Conservation (phyloP, 2,113 vertebrate species). For the Lanius collurio region DNA sequence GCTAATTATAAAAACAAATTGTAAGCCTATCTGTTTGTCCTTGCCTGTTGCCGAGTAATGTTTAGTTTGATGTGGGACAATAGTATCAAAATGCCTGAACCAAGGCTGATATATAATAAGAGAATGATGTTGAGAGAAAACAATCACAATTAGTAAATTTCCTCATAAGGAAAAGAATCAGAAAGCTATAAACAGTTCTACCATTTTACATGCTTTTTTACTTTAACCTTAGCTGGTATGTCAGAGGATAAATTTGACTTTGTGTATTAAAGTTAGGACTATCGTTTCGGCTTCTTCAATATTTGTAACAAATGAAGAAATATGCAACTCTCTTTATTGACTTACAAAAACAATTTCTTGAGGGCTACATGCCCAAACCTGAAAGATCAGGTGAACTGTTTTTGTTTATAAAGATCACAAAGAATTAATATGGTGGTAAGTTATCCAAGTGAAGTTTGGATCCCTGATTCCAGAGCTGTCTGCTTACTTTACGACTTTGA, state of each 20-base stretch:
- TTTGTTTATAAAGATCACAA: neutral
- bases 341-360: neutral
- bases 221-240: neutral
- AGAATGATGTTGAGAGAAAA: slow-evolving; percentile 8
- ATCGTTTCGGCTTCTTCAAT: neutral
- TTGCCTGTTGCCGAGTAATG: slow-evolving; percentile 66
- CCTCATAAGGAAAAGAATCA: neutral
- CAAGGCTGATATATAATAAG: slow-evolving; percentile 18
- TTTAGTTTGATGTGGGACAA: neutral
- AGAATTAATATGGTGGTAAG: neutral
- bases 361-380: neutral
- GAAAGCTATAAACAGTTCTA: neutral
- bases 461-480: neutral
- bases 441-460: neutral
- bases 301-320: neutral
- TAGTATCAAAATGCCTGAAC: slow-evolving; percentile 29
- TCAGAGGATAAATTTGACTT: neutral
- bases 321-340: neutral
- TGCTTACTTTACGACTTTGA: neutral
- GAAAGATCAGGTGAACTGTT: neutral
- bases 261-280: neutral
- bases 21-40: slow-evolving; percentile 76
- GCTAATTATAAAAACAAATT: slow-evolving; percentile 77
- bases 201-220: neutral
- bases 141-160: neutral